A percentile compares a stretch with the other conserved stretches of the same genome.
These are phyloP conservation scores for Eriocheir sinensis DNA, from an alignment of 1,140 invertebrate genomes.

Conservation along the genomic window DNA sequence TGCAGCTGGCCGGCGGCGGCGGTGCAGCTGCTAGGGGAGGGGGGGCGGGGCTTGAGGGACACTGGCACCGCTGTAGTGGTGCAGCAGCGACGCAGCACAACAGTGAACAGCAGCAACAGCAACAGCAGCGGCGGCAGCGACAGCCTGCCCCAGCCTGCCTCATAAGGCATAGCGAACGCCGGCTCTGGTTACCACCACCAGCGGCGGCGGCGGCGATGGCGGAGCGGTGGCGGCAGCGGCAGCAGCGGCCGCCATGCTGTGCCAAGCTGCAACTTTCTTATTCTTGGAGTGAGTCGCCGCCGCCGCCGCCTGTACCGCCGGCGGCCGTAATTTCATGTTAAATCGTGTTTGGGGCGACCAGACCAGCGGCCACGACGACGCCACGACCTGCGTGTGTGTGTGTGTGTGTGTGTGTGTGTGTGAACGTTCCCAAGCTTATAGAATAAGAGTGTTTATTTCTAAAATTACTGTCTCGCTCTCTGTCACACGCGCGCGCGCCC, in stretches of 20 bases:
- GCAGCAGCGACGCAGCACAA: not conserved
- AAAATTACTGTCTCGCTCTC: no score
- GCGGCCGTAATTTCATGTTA: slow-evolving; percentile 8
- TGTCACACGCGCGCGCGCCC: not conserved
- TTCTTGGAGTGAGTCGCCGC: slow-evolving; percentile 58
- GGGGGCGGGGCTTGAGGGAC: not conserved
- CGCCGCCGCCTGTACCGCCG: slow-evolving; percentile 26
- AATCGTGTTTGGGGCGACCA: slow-evolving; percentile 24
- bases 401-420: not conserved
- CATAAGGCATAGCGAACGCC: slow-evolving; percentile 60
- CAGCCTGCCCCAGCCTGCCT: slow-evolving; percentile 53
- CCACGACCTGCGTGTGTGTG: not conserved
- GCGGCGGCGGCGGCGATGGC: not conserved
- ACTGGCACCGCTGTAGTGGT: not conserved
- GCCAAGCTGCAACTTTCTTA: slow-evolving; percentile 65
- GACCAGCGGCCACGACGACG: not conserved
- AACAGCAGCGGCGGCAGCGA: not conserved
- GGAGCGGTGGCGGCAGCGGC: not conserved
- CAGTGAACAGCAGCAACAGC: slow-evolving; percentile 32
- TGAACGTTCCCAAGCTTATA: not conserved
- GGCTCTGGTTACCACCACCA: slow-evolving; percentile 64
- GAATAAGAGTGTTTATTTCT: no score
- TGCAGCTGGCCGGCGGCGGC: slow-evolving; percentile 31
- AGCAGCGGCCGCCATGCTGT: slow-evolving; percentile 35
- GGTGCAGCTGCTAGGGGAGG: slow-evolving; percentile 17